Evolutionary conservation across 37 sponge, comb jelly and placozoan genomes (phyloP).

Genomic region (Geodia barretti): DNA sequence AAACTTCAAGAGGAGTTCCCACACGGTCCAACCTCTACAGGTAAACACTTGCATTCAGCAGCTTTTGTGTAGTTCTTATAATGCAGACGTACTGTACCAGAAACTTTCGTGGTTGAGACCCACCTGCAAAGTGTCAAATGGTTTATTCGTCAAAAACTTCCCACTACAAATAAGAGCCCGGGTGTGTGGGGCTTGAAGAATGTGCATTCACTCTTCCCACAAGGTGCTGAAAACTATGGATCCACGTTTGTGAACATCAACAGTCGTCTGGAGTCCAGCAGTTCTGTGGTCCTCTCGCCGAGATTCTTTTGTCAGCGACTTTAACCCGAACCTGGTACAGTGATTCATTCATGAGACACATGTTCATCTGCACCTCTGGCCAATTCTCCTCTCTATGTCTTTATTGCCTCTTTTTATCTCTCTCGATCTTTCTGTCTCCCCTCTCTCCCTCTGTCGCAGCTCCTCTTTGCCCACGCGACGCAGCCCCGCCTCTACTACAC

Average conservation of each 20-base stretch:
- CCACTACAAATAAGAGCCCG: too few relatives aligned
- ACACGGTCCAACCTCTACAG: neutral
- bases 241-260: constrained; percentile 21
- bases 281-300: constrained; percentile 6
- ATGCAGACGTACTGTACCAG: too few relatives aligned
- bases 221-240: constrained; percentile 68
- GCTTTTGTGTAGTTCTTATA: too few relatives aligned
- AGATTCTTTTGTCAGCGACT: constrained; percentile 24
- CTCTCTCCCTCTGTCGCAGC: constrained; percentile 22
- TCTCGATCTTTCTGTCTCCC: neutral
- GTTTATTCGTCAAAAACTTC: too few relatives aligned
- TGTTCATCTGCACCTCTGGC: neutral
- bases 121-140: too few relatives aligned
- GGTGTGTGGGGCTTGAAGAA: too few relatives aligned
- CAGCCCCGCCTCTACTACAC: constrained; percentile 39
- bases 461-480: constrained; percentile 52
- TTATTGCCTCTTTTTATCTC: neutral
- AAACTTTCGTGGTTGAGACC: too few relatives aligned
- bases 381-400: neutral
- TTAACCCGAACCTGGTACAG: constrained; percentile 42
- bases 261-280: neutral
- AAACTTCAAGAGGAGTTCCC: neutral
- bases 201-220: constrained; percentile 11
- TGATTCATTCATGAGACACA: neutral
- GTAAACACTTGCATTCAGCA: neutral